Conservation (phyloP, 2,888 invertebrate species). For the Metalampra italica region DNA sequence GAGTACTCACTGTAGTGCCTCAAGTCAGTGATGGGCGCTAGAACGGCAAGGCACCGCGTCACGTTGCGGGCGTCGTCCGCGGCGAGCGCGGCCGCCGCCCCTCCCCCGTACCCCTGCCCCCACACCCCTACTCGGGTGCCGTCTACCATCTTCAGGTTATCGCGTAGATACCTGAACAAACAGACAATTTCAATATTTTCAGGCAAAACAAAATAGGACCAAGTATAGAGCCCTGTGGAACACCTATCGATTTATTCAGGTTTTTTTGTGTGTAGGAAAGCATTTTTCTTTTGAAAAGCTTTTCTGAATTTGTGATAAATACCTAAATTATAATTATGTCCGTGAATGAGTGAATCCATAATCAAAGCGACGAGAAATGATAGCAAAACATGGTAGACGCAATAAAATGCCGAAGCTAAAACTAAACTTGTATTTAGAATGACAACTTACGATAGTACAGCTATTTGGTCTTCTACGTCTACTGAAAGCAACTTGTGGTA, state of each 20-base stretch:
- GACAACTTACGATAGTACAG: constrained; percentile 79
- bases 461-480: constrained; percentile 88
- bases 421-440: neutral
- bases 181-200: neutral
- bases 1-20: constrained; percentile 80
- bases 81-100: constrained; percentile 88
- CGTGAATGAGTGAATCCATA: no score
- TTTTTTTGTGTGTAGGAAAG: no score
- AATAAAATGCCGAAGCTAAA: no score
- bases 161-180: constrained; percentile 82
- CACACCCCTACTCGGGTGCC: constrained; percentile 88
- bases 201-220: neutral
- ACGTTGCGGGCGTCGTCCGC: constrained; percentile 85
- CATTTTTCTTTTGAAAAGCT: no score
- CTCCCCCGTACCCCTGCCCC: constrained; percentile 93
- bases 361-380: no score
- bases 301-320: no score
- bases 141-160: constrained; percentile 90
- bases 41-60: constrained; percentile 87
- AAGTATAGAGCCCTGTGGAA: neutral
- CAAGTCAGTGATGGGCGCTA: constrained; percentile 90
- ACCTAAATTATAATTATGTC: no score
- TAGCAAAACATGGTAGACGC: no score
- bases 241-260: no score
- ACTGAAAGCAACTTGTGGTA: constrained; percentile 85